Conservation (phyloP, 1,140 invertebrate genomes). For the Pseudomyrmex flavicornis region DNA sequence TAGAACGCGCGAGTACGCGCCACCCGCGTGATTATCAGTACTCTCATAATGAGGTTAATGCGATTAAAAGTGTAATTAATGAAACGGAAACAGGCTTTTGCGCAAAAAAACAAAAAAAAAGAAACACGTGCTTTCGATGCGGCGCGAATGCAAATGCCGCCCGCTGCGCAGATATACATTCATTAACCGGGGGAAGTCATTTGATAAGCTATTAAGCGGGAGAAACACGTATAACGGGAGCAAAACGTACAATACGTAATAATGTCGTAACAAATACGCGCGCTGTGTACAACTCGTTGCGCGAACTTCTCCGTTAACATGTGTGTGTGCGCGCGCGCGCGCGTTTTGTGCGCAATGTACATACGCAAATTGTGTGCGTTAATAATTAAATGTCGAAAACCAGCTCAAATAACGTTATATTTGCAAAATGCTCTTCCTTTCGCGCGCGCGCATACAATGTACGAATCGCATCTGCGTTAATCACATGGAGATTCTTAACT, state of each 20-base stretch:
- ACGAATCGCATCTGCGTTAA: no score
- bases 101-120: conserved; percentile 9
- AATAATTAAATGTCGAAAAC: conserved; percentile 36
- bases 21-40: background rate
- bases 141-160: conserved; percentile 24
- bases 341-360: background rate
- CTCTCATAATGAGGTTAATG: conserved; percentile 32
- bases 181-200: conserved; percentile 44
- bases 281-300: background rate
- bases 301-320: background rate
- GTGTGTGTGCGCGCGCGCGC: background rate
- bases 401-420: conserved; percentile 6
- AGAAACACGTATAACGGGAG: conserved; percentile 24
- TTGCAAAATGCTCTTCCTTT: background rate
- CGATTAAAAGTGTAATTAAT: conserved; percentile 50
- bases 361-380: conserved; percentile 7
- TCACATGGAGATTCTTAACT: no score
- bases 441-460: no score
- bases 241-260: background rate
- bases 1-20: conserved; percentile 4
- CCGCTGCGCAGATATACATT: conserved; percentile 26
- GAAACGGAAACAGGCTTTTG: conserved; percentile 13
- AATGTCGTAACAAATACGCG: conserved; percentile 29
- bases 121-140: background rate
- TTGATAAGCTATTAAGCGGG: conserved; percentile 47